Base-by-base conservation (phyloP, 2,113 vertebrate species). In the Ornithorhynchus anatinus region DNA sequence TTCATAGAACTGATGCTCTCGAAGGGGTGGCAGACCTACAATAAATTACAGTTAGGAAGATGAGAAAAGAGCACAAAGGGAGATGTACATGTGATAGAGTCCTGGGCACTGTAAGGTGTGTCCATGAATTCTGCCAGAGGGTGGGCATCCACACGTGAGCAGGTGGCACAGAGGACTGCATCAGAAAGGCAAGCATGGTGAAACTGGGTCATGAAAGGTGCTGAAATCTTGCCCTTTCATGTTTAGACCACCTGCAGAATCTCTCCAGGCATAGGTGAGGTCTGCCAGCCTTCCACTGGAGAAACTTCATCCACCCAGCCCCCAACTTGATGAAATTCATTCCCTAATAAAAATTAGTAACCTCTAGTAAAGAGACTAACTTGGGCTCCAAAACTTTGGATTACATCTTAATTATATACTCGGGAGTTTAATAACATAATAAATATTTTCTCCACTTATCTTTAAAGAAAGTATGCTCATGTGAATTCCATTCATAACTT, bases 381-480 rank as follows among this genome's bases (percentile, higher is more conserved):
- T 81, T 84, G 63, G 87, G 69, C 69, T 89, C 86, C 84, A 71
- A 91, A 89, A 56, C 61, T 75, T 54, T 76, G 75, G 87, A 85
- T 88, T 56, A 71, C 23, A 77, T 91, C 91, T 88, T 89, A 91
- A 91, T 92, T 86, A 91, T 74, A 71, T 83, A 85, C 74, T 91
- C 86, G 75, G 77, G 88, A 86, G 59, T 82, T 88, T 90, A 89
- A 89, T 85, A 80, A 78, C 33, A 60, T 75, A 82, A 59, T 84
- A 91, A 91, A 88, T 87, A 87, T 74, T 87, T 91, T 75, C 80
- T 82, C 89, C 79, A 76, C 89, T 86, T 85, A 84, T 87, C 66
- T 90, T 87, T 86, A 88, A 91, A 88, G 80, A 74, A 57, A 81
- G 84, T 71, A 82, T 63, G 29, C 32, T 74, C 14, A 40, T 8